Base-by-base conservation (phyloP, 2,797 vertebrate genomes). In the Phrynocephalus guinanensis region DNA sequence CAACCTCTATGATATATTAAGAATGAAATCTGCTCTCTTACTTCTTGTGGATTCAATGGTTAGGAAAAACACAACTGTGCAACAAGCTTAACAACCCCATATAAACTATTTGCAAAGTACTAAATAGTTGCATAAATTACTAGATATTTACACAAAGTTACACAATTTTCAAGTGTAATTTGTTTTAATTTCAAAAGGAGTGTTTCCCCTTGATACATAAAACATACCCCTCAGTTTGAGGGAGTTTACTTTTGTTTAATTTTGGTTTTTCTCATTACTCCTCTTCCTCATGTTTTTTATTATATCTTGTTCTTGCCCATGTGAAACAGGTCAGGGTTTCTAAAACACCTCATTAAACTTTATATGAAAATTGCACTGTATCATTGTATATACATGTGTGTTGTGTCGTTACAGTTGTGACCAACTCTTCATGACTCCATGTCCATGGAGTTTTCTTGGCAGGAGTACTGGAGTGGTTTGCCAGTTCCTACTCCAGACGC, bases 1-100 rank as follows among this genome's bases (percentile, higher is more conserved):
- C 48, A 86, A 83, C 56, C 5, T 86, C 82, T 91, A 68, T 71
- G 60, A 77, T 67, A 78, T 79, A 63, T 85, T 89, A 89, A 66
- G 76, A 77, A 84, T 87, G 87, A 87, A 33, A 2, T 4, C 13
- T 16, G 76, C 30, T 90, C 91, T 83, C 1, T 0, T 63, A 85
- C 83, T 86, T 88, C 73, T 52, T 48, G 38, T 22, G n/a, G 72
- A 30, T 33, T 91, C 90, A 73, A 72, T 90, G 33, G 26, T 44
- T 83, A 7, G 0, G 60, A 80, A 80, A 79, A 50, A 33, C 11
- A 48, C 33, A 73, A 22, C 52, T 79, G 3, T 6, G 22, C 26
- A 48, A 18, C 4, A 56, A 77, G 26, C 5, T 13, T 30, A 15
- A 48, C 50, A 87, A n/a, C 28, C 15, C 15, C 63, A 24, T 67